Percentiles rank a stretch among this genome's conserved stretches.
These are phyloP conservation scores for Alexandromys fortis DNA, from an alignment of 2,113 vertebrate species.

Conservation along the genomic window DNA sequence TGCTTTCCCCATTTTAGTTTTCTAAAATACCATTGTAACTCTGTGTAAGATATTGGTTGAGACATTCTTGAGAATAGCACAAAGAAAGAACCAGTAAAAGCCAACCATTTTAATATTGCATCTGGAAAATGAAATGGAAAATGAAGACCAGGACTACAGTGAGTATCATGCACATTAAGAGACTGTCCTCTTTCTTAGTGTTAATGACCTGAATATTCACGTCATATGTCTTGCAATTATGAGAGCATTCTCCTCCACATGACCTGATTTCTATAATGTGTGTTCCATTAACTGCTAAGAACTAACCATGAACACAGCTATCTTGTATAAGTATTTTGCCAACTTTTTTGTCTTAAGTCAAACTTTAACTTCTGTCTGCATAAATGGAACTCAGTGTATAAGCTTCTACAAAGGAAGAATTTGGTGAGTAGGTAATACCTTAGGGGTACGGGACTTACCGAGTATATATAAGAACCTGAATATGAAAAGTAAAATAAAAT, in stretches of 20 bases:
- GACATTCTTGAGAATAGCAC: slow-evolving; percentile 40
- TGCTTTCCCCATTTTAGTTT: slow-evolving; percentile 28
- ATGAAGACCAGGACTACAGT: slow-evolving; percentile 29
- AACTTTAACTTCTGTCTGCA: neutral
- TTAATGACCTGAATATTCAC: slow-evolving; percentile 57
- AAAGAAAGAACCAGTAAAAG: neutral
- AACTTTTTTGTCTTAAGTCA: neutral
- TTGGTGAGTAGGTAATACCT: no score
- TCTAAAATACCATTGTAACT: slow-evolving; percentile 36
- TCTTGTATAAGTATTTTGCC: neutral
- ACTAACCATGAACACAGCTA: neutral
- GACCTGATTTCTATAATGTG: slow-evolving; percentile 50
- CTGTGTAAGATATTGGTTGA: slow-evolving; percentile 60
- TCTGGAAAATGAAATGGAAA: slow-evolving; percentile 64
- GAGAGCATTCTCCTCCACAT: slow-evolving; percentile 9
- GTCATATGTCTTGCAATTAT: slow-evolving; percentile 58
- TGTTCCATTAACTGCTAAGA: slow-evolving; percentile 32
- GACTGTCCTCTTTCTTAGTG: slow-evolving; percentile 58
- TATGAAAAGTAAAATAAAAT: neutral
- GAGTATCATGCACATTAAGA: slow-evolving; percentile 33
- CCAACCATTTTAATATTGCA: slow-evolving; percentile 50
- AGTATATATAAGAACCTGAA: neutral
- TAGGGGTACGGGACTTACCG: fast-evolving
- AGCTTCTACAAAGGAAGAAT: neutral
- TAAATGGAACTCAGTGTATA: neutral